A percentile compares a stretch with the other conserved stretches of the same genome.
These are phyloP conservation scores for Lamprotornis superbus DNA, from an alignment of 2,113 vertebrate species.

Conservation along the genomic window DNA sequence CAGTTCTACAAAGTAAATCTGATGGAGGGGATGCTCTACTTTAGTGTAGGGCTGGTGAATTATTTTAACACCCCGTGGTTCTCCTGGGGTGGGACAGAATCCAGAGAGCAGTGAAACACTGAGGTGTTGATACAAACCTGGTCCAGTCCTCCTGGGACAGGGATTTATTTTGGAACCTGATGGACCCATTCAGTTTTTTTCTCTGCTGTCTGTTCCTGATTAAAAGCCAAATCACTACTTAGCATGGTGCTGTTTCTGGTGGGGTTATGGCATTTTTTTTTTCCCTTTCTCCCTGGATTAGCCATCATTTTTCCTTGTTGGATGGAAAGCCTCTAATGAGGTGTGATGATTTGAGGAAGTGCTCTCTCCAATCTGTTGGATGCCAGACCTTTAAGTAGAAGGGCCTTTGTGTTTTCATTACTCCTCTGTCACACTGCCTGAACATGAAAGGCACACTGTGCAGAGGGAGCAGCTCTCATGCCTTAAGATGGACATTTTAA, in stretches of 20 bases:
- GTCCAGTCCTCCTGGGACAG: background rate
- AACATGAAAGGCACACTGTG: background rate
- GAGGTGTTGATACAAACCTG: background rate
- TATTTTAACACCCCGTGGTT: background rate
- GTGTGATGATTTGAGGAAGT: constrained; percentile 3
- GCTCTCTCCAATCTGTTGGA: background rate
- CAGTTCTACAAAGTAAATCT: background rate
- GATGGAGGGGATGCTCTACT: background rate
- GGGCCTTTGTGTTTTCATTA: constrained; percentile 2
- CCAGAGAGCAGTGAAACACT: background rate
- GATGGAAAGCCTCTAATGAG: constrained; percentile 6
- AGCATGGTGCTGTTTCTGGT: background rate
- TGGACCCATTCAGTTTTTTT: background rate
- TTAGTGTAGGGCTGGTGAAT: background rate
- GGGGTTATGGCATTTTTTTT: background rate
- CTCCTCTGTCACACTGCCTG: constrained; percentile 6
- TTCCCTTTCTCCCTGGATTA: background rate
- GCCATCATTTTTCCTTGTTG: background rate
- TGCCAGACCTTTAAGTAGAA: background rate
- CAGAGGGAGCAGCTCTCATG: background rate
- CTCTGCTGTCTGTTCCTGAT: background rate
- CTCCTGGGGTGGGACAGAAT: background rate
- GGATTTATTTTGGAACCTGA: background rate
- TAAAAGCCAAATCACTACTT: background rate
- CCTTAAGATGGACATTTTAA: background rate